phyloP scores from a whole-genome alignment of 2,888 invertebrate species.

The Tiphia femorata region DNA sequence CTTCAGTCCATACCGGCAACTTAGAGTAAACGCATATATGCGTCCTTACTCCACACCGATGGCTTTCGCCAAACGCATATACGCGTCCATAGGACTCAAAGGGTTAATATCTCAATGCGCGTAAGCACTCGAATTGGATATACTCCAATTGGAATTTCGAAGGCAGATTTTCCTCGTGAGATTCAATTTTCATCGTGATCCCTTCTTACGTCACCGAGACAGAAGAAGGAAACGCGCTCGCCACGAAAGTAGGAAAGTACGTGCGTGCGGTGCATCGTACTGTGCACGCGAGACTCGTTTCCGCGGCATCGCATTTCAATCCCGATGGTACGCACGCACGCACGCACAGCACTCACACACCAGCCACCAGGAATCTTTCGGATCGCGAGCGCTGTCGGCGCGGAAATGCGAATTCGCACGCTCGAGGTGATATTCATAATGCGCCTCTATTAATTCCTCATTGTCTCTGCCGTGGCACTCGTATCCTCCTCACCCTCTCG shows the following conservation, averaged over 20 bases:
- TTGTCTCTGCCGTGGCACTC: constrained; percentile 51
- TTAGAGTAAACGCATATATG: too few relatives aligned
- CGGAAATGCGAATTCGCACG: constrained; percentile 65
- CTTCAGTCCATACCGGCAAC: too few relatives aligned
- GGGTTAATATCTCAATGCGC: too few relatives aligned
- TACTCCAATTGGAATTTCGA: too few relatives aligned
- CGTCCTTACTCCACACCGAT: too few relatives aligned
- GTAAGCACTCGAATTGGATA: too few relatives aligned
- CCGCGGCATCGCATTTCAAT: constrained; percentile 38
- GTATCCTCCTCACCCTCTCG: neutral
- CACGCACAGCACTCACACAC: constrained; percentile 8
- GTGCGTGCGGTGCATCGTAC: constrained; percentile 23
- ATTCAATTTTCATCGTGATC: too few relatives aligned
- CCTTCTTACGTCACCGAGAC: constrained; percentile 13
- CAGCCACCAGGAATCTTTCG: constrained; percentile 33
- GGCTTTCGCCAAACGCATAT: too few relatives aligned
- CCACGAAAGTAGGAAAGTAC: constrained; percentile 40
- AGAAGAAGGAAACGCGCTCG: too few relatives aligned
- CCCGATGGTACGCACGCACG: constrained; percentile 16
- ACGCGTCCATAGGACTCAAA: too few relatives aligned
- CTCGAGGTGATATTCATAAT: constrained; percentile 65
- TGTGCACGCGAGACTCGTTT: constrained; percentile 40
- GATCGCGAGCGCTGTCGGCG: constrained; percentile 50
- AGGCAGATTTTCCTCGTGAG: too few relatives aligned
- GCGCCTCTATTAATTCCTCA: constrained; percentile 62